Conservation (phyloP, 2,113 vertebrate species). For the Hepsetus odoe region DNA sequence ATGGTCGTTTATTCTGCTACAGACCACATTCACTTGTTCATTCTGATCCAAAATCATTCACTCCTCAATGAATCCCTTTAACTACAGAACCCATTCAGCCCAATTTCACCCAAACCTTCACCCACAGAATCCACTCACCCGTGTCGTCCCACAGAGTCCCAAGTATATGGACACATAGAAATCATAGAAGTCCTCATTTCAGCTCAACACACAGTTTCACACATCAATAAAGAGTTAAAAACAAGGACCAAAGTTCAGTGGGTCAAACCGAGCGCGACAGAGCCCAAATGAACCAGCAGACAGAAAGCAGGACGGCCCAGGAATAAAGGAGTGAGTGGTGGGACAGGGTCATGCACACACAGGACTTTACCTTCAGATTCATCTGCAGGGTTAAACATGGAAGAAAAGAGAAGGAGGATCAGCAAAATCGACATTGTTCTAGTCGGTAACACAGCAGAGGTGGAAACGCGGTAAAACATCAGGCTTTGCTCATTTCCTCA, state of each 20-base stretch:
- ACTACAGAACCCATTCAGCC: not conserved
- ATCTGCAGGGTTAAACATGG: constrained; percentile 86
- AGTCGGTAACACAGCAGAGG: constrained; percentile 44
- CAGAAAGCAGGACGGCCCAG: not conserved
- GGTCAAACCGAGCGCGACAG: not conserved
- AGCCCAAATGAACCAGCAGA: not conserved
- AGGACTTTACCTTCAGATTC: constrained; percentile 94
- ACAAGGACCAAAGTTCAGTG: not conserved
- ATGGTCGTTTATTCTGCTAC: too few species aligned
- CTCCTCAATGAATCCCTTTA: too few species aligned
- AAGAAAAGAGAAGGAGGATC: constrained; percentile 78
- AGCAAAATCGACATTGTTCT: constrained; percentile 67
- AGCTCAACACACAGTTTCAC: too few species aligned
- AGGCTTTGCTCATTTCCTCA: not conserved
- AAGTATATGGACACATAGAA: too few species aligned
- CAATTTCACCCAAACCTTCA: not conserved
- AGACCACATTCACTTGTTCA: too few species aligned
- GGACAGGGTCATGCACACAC: constrained; percentile 71
- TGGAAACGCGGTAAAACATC: not conserved
- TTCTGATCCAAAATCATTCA: too few species aligned
- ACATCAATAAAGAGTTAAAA: too few species aligned
- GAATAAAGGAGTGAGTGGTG: not conserved
- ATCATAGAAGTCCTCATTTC: too few species aligned
- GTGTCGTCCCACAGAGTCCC: too few species aligned
- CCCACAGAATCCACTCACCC: not conserved